Evolutionary conservation across 1,140 invertebrate species (phyloP), one percentile per base, ranked within the genome.

Genomic region (Whitmania pigra): DNA sequence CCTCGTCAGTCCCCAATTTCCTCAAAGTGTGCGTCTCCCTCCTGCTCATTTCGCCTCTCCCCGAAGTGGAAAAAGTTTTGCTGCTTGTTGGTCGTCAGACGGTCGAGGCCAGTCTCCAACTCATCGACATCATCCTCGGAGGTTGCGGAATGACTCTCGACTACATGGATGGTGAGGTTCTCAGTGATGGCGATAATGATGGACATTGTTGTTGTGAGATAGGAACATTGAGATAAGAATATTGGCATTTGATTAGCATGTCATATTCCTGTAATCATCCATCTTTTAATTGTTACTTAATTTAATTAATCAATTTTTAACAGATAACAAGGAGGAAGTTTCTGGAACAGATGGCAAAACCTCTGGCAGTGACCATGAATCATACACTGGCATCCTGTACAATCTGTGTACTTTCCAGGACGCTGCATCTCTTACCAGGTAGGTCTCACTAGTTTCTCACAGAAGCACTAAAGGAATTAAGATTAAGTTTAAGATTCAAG

Each of bases 361-460:
- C 31, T 77, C 76, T 77, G 80, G 80, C 27, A 73, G 77, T 25
- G 78, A 79, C 27, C 81, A 79, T 75, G 88, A 90, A 77, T 87
- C 89, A 40, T 88, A 90, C 22, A 89, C 90, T 75, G 89, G 90
- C 82, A 82, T 92, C 60, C 82, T 92, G 25, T 89, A 88, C 76
- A 87, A 89, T 78, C 82, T 92, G 27, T 91, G 90, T 75, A 87
- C 85, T 4, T 80, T 76, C 25, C 79, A 85, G 49, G 79, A 81
- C 71, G 79, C 72, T 13, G 78, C 79, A 27, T 79, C 79, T 25
- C 72, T 67, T 60, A 75, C 74, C 69, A 78, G 80, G 80, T 81
- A 60, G 43, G 66, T 68, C 49, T 54, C 49, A 20, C 2, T 7
- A 49, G 15, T 15, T 49, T 13, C 25, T 57, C 20, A 20, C 20